These are phyloP conservation scores for Drosophila simulans DNA, from an alignment of 1,140 invertebrate genomes.

Conservation along the genomic window DNA sequence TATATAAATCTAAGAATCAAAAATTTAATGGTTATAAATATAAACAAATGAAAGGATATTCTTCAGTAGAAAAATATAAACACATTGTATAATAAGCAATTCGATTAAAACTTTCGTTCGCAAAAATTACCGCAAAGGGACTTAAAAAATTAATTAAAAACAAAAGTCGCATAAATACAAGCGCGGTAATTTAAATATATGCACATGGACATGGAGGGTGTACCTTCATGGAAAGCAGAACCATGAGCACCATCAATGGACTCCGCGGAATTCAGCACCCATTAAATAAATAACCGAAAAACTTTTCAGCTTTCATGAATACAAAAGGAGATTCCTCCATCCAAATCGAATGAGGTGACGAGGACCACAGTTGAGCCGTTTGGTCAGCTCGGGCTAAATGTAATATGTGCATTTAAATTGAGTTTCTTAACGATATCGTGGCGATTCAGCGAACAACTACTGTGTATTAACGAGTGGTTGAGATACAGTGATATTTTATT, in stretches of 20 bases:
- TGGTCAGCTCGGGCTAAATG: neutral
- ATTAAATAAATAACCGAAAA: slow-evolving; percentile 16
- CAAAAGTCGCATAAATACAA: neutral
- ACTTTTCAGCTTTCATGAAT: slow-evolving; percentile 15
- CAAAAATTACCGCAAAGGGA: neutral
- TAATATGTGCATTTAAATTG: slow-evolving; percentile 16
- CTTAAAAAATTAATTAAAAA: slow-evolving; percentile 2
- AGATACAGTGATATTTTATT: neutral
- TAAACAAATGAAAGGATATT: no score
- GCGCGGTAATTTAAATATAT: neutral
- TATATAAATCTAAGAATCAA: no score
- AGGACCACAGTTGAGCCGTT: neutral
- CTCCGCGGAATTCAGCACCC: neutral
- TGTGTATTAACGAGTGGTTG: neutral
- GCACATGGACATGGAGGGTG: no score
- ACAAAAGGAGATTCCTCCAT: slow-evolving; percentile 4
- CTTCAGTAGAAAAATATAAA: no score
- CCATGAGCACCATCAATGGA: slow-evolving; percentile 1
- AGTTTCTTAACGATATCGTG: neutral
- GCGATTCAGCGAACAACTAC: neutral
- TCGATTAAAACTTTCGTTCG: neutral
- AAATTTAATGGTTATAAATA: no score
- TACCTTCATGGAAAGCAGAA: neutral
- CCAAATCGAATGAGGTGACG: slow-evolving; percentile 8
- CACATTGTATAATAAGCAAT: neutral